Percentiles rank a stretch among this genome's conserved stretches.
Conservation (phyloP, 2,797 vertebrate species). For the Oryzias dopingdopingensis region DNA sequence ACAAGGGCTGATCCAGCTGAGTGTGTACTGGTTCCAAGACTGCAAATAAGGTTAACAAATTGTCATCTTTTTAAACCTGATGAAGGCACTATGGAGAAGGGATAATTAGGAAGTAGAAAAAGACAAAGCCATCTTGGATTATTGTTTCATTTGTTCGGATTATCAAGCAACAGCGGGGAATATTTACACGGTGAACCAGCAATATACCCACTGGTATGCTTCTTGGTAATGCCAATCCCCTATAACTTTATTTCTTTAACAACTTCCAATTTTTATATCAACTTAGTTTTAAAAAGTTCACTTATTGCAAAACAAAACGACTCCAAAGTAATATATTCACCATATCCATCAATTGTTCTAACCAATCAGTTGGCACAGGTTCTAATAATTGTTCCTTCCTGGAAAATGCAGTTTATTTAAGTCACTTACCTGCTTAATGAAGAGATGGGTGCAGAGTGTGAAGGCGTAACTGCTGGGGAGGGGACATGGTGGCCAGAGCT, state of each 20-base stretch:
- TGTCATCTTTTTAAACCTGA: slow-evolving; percentile 18
- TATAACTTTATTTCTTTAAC: too few relatives aligned
- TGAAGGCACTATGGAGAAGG: neutral
- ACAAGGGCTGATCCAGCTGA: slow-evolving; percentile 79
- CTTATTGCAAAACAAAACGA: too few relatives aligned
- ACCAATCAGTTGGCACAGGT: neutral
- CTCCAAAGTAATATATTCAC: neutral
- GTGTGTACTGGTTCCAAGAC: slow-evolving; percentile 83
- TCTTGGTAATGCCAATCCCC: too few relatives aligned
- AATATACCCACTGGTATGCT: too few relatives aligned
- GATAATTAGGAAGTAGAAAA: slow-evolving; percentile 1
- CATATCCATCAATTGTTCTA: neutral
- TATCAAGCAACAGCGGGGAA: too few relatives aligned
- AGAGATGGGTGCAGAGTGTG: slow-evolving; percentile 80
- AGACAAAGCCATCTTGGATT: slow-evolving; percentile 11
- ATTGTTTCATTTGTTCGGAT: too few relatives aligned
- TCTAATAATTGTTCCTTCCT: slow-evolving; percentile 12
- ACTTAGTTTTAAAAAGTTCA: too few relatives aligned
- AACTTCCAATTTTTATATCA: too few relatives aligned
- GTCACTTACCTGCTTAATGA: slow-evolving; percentile 86
- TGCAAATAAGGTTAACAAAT: slow-evolving; percentile 63
- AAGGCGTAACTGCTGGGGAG: slow-evolving; percentile 79
- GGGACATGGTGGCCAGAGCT: slow-evolving; percentile 72
- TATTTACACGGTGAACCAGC: too few relatives aligned
- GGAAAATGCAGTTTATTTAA: neutral